Percentiles rank a stretch among this genome's conserved stretches.
Conservation (phyloP, 2,888 invertebrate genomes). For the Gnatocerus cornutus region DNA sequence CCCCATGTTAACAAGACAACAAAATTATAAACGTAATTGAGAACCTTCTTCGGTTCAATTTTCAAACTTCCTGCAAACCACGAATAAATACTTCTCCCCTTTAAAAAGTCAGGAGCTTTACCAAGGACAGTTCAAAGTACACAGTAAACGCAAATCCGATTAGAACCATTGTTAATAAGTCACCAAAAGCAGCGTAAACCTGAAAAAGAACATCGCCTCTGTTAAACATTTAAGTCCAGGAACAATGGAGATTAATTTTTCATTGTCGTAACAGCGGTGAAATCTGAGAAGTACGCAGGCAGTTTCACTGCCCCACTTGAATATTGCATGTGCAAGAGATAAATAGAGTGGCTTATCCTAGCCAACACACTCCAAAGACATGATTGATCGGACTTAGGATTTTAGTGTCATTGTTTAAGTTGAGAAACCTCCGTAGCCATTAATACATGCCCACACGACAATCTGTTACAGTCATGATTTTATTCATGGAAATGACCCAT, state of each 20-base stretch:
- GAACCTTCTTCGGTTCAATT: constrained; percentile 3
- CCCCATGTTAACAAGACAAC: no score
- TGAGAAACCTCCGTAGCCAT: constrained; percentile 73
- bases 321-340: constrained; percentile 66
- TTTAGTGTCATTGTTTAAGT: no score
- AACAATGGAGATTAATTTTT: constrained; percentile 33
- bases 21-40: no score
- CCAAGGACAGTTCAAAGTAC: constrained; percentile 64
- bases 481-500: constrained; percentile 60
- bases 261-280: constrained; percentile 56
- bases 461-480: constrained; percentile 64
- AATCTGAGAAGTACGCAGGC: constrained; percentile 64
- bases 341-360: constrained; percentile 66
- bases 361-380: no score
- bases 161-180: constrained; percentile 60
- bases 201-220: constrained; percentile 51
- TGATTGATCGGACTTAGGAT: no score
- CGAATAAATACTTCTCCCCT: background rate
- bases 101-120: constrained; percentile 57
- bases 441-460: constrained; percentile 72
- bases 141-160: constrained; percentile 63
- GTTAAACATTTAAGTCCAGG: constrained; percentile 24
- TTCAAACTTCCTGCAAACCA: background rate
- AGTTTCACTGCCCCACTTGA: constrained; percentile 61
- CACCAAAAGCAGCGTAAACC: constrained; percentile 63